A percentile compares a stretch with the other conserved stretches of the same genome.
phyloP scores from a whole-genome alignment of 2,888 invertebrate genomes.

The Ernsta delagoae region DNA sequence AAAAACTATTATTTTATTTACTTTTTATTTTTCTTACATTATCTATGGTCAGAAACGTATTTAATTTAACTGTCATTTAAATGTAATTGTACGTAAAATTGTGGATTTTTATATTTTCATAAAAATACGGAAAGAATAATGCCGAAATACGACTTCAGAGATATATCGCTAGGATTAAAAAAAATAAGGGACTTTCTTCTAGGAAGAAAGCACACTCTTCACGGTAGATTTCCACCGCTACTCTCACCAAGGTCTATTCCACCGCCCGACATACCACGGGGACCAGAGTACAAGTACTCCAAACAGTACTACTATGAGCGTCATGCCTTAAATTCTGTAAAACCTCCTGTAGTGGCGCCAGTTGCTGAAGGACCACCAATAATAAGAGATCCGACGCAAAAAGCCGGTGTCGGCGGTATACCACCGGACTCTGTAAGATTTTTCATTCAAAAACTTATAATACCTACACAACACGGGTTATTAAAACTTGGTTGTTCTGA shows the following conservation, averaged over 20 bases:
- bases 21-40: too few relatives aligned
- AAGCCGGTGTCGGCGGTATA: conserved; percentile 47
- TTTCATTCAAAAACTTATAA: too few relatives aligned
- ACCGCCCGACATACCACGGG: conserved; percentile 63
- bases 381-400: conserved; percentile 46
- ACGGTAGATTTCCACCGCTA: conserved; percentile 60
- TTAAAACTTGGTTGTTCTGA: too few relatives aligned
- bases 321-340: conserved; percentile 57
- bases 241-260: conserved; percentile 66
- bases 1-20: too few relatives aligned
- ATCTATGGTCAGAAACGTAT: too few relatives aligned
- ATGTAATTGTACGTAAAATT: too few relatives aligned
- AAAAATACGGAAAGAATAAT: not conserved
- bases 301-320: conserved; percentile 60
- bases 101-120: too few relatives aligned
- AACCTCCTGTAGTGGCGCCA: conserved; percentile 71
- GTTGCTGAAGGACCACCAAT: conserved; percentile 58
- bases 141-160: conserved; percentile 54
- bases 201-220: conserved; percentile 61
- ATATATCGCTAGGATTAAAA: conserved; percentile 59
- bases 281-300: conserved; percentile 62
- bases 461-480: too few relatives aligned
- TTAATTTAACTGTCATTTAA: too few relatives aligned
- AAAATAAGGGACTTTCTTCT: conserved; percentile 62
- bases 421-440: conserved; percentile 43